Percentiles rank a stretch among this genome's conserved stretches.
Conservation (phyloP, 1,140 invertebrate genomes). For the Bemisia tabaci region DNA sequence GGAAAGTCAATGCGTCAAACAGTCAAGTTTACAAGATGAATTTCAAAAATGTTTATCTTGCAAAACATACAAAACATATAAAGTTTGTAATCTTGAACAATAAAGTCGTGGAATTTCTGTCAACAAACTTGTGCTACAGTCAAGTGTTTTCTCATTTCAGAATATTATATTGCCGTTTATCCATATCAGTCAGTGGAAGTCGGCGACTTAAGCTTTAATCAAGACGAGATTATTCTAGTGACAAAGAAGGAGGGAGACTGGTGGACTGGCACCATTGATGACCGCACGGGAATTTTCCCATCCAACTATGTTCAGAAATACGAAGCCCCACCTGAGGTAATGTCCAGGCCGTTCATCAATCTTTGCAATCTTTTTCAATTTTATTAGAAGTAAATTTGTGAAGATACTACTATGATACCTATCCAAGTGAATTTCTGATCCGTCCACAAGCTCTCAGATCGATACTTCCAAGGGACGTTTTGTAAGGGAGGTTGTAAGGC, state of each 20-base stretch:
- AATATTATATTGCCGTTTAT: constrained; percentile 73
- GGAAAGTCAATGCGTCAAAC: too few relatives aligned
- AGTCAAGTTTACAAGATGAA: too few relatives aligned
- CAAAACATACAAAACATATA: not conserved
- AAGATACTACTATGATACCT: too few relatives aligned
- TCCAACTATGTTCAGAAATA: constrained; percentile 74
- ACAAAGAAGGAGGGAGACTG: constrained; percentile 87
- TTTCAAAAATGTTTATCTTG: not conserved
- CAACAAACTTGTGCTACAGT: not conserved
- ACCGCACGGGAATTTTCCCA: constrained; percentile 84
- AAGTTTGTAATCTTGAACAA: constrained; percentile 3
- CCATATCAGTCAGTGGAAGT: constrained; percentile 74
- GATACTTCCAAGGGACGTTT: too few relatives aligned
- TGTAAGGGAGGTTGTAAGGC: too few relatives aligned
- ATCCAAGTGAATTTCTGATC: too few relatives aligned
- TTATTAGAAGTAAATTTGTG: too few relatives aligned
- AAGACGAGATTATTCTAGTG: constrained; percentile 79
- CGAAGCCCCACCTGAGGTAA: constrained; percentile 24
- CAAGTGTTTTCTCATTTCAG: constrained; percentile 26
- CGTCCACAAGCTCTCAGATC: too few relatives aligned
- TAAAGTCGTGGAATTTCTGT: constrained; percentile 1
- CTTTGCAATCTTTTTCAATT: too few relatives aligned
- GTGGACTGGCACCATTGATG: constrained; percentile 89
- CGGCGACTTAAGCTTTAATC: constrained; percentile 82
- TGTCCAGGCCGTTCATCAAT: too few relatives aligned